These are phyloP conservation scores for Eupithecia subfuscata DNA, from an alignment of 2,888 invertebrate species.

Conservation along the genomic window DNA sequence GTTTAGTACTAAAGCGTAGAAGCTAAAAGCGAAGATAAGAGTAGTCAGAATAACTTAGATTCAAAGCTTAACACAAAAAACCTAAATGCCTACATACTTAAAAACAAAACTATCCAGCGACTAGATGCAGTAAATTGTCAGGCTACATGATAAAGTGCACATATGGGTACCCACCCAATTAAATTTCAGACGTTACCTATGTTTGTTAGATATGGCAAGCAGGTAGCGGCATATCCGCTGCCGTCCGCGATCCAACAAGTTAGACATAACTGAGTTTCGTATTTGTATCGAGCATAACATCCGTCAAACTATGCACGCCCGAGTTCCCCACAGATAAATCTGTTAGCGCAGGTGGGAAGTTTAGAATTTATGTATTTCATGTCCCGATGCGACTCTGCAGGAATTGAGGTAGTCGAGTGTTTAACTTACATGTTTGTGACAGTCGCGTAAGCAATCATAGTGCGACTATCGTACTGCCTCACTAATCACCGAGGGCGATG, in stretches of 20 bases:
- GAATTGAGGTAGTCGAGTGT: slow-evolving; percentile 40
- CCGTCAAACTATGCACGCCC: slow-evolving; percentile 43
- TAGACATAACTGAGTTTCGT: slow-evolving; percentile 48
- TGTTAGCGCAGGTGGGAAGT: slow-evolving; percentile 49
- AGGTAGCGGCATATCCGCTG: slow-evolving; percentile 9
- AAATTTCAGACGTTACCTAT: background rate
- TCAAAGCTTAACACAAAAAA: background rate
- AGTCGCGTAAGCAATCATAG: slow-evolving; percentile 30
- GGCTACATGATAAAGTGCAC: background rate
- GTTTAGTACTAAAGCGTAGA: background rate
- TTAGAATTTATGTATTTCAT: slow-evolving; percentile 46
- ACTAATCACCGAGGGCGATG: slow-evolving; percentile 1
- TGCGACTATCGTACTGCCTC: slow-evolving; percentile 1
- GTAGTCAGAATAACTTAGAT: background rate
- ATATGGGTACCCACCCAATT: background rate
- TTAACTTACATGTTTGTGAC: slow-evolving; percentile 38
- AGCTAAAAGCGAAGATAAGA: background rate
- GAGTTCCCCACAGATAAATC: slow-evolving; percentile 48
- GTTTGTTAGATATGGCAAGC: background rate
- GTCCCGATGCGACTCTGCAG: slow-evolving; percentile 38
- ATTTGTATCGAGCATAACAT: slow-evolving; percentile 49
- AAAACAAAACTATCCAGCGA: background rate
- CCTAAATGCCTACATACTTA: too few relatives aligned
- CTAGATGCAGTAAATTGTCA: background rate
- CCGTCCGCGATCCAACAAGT: slow-evolving; percentile 38